Evolutionary conservation across 2,797 vertebrate genomes (phyloP).

Genomic region (Carcharodon carcharias): DNA sequence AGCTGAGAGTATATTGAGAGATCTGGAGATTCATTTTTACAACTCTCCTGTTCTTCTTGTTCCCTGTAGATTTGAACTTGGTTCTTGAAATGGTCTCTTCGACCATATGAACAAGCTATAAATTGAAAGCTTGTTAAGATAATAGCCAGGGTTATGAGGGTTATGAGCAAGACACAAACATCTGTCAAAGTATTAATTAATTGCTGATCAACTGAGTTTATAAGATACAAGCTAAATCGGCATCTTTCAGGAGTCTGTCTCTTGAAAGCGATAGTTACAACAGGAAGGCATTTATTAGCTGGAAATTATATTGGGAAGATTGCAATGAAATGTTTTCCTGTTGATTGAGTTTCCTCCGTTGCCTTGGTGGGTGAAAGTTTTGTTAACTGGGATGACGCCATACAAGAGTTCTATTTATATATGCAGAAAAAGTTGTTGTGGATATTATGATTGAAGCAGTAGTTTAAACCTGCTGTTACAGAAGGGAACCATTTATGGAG

Average conservation of each 20-base stretch:
- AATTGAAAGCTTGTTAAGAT: slow-evolving; percentile 13
- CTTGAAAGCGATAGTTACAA: background rate
- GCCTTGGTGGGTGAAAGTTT: background rate
- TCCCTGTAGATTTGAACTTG: background rate
- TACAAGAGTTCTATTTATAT: background rate
- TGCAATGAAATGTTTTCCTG: background rate
- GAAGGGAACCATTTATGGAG: background rate
- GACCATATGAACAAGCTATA: background rate
- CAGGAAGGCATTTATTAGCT: background rate
- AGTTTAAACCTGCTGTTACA: background rate
- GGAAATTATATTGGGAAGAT: background rate
- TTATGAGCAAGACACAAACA: background rate
- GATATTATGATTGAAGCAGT: background rate
- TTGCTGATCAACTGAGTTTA: background rate
- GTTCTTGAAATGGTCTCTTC: background rate
- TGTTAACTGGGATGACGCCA: background rate
- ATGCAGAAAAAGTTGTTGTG: background rate
- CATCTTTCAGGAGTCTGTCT: background rate
- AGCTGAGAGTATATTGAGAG: background rate
- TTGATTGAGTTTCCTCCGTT: background rate
- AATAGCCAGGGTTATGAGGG: background rate
- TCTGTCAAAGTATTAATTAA: background rate
- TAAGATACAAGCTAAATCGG: background rate
- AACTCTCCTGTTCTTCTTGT: background rate
- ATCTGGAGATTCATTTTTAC: slow-evolving; percentile 4